A percentile compares a stretch with the other conserved stretches of the same genome.
These are phyloP conservation scores for Ctenoplectra terminalis DNA, from an alignment of 1,140 invertebrate genomes.

Conservation along the genomic window DNA sequence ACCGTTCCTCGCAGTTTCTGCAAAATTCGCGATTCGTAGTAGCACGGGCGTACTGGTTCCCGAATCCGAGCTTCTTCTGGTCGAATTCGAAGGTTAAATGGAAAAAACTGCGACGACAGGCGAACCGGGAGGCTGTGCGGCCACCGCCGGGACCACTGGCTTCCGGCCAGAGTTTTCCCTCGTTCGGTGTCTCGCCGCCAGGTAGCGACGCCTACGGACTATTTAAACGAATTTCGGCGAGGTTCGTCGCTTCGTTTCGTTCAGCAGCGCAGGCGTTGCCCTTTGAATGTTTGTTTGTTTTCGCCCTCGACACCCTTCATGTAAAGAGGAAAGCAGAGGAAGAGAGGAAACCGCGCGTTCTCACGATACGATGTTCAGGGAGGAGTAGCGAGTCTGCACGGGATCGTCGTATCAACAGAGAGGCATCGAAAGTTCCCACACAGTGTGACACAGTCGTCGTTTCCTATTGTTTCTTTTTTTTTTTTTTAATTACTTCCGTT, in stretches of 20 bases:
- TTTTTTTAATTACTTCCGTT: too few species aligned
- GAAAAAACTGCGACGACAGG: constrained; percentile 61
- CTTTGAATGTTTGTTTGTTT: constrained; percentile 74
- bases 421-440: background rate
- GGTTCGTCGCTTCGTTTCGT: constrained; percentile 81
- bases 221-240: constrained; percentile 81
- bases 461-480: background rate
- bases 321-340: constrained; percentile 47
- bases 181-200: constrained; percentile 76
- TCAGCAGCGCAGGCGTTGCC: constrained; percentile 82
- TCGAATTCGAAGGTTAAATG: constrained; percentile 66
- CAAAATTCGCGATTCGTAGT: too few species aligned
- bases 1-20: background rate
- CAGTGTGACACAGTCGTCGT: constrained; percentile 5
- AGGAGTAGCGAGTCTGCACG: constrained; percentile 16
- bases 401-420: constrained; percentile 1
- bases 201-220: constrained; percentile 79
- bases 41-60: background rate
- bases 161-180: constrained; percentile 74
- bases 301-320: constrained; percentile 56
- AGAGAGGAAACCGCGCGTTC: constrained; percentile 11
- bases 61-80: background rate
- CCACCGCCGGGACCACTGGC: constrained; percentile 74
- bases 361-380: constrained; percentile 25
- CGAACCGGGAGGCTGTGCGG: constrained; percentile 43